phyloP scores from a whole-genome alignment of 2,888 invertebrate species.

The Calephelis perditalis region DNA sequence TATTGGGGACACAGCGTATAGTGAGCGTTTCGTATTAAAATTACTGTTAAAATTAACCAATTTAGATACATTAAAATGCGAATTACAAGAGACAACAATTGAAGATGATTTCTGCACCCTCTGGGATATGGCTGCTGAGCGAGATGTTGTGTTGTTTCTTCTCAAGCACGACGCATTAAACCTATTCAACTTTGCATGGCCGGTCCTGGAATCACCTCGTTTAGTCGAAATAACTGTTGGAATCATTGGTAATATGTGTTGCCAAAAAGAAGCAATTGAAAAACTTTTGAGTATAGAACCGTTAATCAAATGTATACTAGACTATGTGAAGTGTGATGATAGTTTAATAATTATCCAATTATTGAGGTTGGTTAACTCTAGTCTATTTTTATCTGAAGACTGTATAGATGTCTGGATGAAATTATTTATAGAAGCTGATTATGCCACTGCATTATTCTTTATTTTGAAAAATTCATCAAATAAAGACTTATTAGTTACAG shows the following conservation, averaged over 20 bases:
- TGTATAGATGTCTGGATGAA: slow-evolving; percentile 64
- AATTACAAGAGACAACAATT: slow-evolving; percentile 78
- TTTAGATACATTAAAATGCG: slow-evolving; percentile 64
- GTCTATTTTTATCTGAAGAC: slow-evolving; percentile 59
- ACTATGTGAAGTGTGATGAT: slow-evolving; percentile 81
- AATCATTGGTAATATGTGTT: slow-evolving; percentile 90
- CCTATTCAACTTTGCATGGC: slow-evolving; percentile 78
- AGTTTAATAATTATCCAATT: slow-evolving; percentile 85
- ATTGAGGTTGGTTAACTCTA: slow-evolving; percentile 81
- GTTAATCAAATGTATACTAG: slow-evolving; percentile 76
- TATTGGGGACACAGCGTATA: slow-evolving; percentile 89
- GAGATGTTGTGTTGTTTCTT: slow-evolving; percentile 85
- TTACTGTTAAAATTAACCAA: slow-evolving; percentile 81
- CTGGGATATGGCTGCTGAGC: slow-evolving; percentile 92
- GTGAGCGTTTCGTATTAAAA: slow-evolving; percentile 85
- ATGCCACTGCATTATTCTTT: slow-evolving; percentile 80
- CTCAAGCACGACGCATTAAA: slow-evolving; percentile 82
- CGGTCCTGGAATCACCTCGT: slow-evolving; percentile 78
- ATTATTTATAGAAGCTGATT: slow-evolving; percentile 63
- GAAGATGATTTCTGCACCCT: slow-evolving; percentile 87
- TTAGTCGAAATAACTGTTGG: slow-evolving; percentile 90
- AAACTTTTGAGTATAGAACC: slow-evolving; percentile 76
- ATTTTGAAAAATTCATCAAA: slow-evolving; percentile 87
- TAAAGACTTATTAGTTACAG: slow-evolving; percentile 73
- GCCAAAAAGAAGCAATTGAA: slow-evolving; percentile 79